Base-by-base conservation (phyloP, 2,113 vertebrate genomes). In the Calyptomena viridis region DNA sequence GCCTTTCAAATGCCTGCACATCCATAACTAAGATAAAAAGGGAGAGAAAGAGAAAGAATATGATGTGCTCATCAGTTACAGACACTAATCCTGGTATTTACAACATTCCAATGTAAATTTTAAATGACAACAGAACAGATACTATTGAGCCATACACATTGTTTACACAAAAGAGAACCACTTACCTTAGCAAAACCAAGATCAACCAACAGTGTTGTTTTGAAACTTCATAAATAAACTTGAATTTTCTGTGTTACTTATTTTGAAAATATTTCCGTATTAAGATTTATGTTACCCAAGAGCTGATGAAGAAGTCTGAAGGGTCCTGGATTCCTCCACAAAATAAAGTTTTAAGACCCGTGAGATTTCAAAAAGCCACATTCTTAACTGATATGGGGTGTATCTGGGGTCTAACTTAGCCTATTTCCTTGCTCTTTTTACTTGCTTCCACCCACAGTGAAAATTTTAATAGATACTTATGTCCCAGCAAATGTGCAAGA, bases 1-100 rank as follows among this genome's bases (percentile, higher is more conserved):
- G 98, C 96, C 99, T 99, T 98, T 99, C 99, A 96, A 99, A 99
- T 82, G 99, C 99, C 96, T 99, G 98, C 75, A 99, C 98, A 75
- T 99, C 99, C 99, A 99, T 98, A 86, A 99, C 99, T 99, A 97
- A 73, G 52, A 96, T 74, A 96, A 94, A 96, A 66, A 37, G 24
- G 74, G 56, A 93, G 80, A 96, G 63, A 95, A 76, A 84, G 90
- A 95, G 59, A 94, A 82, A 75, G 66, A 90, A 77, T 37, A 60
- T 60, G 68, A 90, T 3, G 5, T 18, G 19, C 31, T 82, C 0
- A 12, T 87, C 91, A 83, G 74, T 60, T 78, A 67, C 42, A 93
- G 93, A 90, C 46, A 74, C 27, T n/a, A 30, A 78, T 68, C 30
- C 24, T 66, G 33, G 30, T 67, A 50, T 73, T 94, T 35, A 71